Base-by-base conservation (phyloP, 2,113 vertebrate genomes). In the Rana temporaria region DNA sequence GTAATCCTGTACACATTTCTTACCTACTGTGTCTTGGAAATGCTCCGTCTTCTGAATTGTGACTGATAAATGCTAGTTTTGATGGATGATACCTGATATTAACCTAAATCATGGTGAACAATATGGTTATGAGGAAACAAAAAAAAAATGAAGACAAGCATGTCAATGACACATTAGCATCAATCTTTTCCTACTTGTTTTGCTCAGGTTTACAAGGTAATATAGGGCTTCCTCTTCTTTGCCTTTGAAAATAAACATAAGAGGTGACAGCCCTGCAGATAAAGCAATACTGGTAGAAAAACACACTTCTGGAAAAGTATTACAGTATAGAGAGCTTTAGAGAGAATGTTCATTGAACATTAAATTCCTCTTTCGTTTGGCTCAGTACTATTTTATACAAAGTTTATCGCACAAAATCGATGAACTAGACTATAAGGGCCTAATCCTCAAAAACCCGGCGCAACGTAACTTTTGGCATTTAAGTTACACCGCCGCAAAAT, bases 1-100 rank as follows among this genome's bases (percentile, higher is more conserved):
- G 59, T 83, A 83, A 83, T 83, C 81, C 81, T 66, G 52, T 22
- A 66, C 72, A 76, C 62, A 76, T 75, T 76, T 76, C 81, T 83
- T 83, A 76, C 81, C 71, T 83, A 82, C 80, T 56, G 53, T 83
- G 81, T 60, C 63, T 83, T 83, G 63, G 18, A 68, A 32, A 63
- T 76, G 6, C 66, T 63, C 72, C 68, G 81, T 67, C 32, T 19
- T 19, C 64, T 60, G 81, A 67, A 59, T 60, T 24, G 71, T 32
- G 6, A 55, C 57, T 74, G 80, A 82, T 57, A 74, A 48, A 48
- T 55, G 22, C 8, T 59, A 18, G 30, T 65, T 62, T 59, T 59
- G 56, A 56, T 53, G 26, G 17, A 20, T 74, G 18, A 38, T 16
- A 67, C 24, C 34, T 32, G 59, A 81, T 63, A 68, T 70, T 80